Evolutionary conservation across 2,797 vertebrate genomes (phyloP).

Genomic region (Graptemys geographica): DNA sequence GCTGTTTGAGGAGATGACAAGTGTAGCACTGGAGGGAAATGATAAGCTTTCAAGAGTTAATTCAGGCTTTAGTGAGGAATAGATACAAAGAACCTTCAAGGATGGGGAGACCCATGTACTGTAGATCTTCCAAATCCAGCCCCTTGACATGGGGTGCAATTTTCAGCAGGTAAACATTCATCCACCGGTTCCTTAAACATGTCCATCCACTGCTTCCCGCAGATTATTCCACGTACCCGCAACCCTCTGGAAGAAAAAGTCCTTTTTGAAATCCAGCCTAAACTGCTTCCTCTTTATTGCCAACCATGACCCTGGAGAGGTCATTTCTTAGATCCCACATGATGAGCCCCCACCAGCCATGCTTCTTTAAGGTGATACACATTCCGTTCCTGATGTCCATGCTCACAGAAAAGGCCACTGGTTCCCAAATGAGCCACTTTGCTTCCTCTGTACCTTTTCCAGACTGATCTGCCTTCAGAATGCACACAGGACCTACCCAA

Average conservation of each 20-base stretch:
- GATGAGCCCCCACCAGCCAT: neutral
- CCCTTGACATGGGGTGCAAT: neutral
- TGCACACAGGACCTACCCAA: neutral
- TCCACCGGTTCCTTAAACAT: neutral
- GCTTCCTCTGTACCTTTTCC: neutral
- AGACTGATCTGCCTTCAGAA: neutral
- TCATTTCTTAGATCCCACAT: neutral
- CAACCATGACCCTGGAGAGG: neutral
- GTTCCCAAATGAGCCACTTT: neutral
- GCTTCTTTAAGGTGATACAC: neutral
- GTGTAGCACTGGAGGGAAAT: neutral
- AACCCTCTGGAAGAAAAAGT: neutral
- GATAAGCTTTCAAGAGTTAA: neutral
- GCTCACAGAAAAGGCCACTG: neutral
- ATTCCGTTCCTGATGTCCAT: neutral
- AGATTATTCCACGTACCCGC: neutral
- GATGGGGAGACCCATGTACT: neutral
- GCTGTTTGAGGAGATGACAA: neutral
- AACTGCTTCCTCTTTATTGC: neutral
- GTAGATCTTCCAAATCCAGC: rapidly evolving
- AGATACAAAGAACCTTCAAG: neutral
- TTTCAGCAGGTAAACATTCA: rapidly evolving
- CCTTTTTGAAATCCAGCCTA: neutral
- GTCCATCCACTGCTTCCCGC: neutral
- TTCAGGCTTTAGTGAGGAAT: neutral